Base-by-base conservation (phyloP, 1,140 invertebrate species). In the Mycetomoellerius zeteki region DNA sequence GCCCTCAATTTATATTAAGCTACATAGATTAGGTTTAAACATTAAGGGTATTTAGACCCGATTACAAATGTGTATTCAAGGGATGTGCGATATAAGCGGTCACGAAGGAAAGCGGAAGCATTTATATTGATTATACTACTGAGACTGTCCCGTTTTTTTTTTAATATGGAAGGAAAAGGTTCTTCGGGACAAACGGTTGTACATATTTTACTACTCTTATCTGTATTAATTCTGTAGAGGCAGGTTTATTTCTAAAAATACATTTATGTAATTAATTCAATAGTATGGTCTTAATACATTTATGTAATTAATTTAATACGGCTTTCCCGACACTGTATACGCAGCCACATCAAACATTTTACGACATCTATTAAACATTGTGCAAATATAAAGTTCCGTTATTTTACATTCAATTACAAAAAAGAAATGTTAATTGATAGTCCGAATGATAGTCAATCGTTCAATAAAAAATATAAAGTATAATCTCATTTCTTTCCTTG, bases 191-290 rank as follows among this genome's bases (percentile, higher is more conserved):
- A 82, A 88, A 86, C 14, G 69, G 0, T 54, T 37, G 7, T 85
- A 27, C 50, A 88, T 88, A 88, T 89, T 87, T 89, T 73, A 87
- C 12, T 16, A 10, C 16, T 3, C 16, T 37, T 37, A 84, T 47
- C 19, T 37, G 19, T 60, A 8, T 2, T 12, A 19, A 3, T 12
- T 64, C 14, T 47, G 30, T 82, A 37, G n/a, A 67, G n/a, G 50
- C 47, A 33, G 16, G 10, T 60, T 16, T 60, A 47, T 69, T 72
- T 21, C 24, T 60, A 47, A 58, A 54, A 73, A 84, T 73, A 60
- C 12, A 30, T 60, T 58, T 30, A 58, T 43, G n/a, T 43, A 71
- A 81, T 30, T 3, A 81, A 37, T 56, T 81, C 30, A 30, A 21
- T 10, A 43, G 8, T 43, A 43, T 10, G 24, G 3, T 37, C 47